These are phyloP conservation scores for Cisticola juncidis DNA, from an alignment of 2,113 vertebrate species.

Conservation along the genomic window DNA sequence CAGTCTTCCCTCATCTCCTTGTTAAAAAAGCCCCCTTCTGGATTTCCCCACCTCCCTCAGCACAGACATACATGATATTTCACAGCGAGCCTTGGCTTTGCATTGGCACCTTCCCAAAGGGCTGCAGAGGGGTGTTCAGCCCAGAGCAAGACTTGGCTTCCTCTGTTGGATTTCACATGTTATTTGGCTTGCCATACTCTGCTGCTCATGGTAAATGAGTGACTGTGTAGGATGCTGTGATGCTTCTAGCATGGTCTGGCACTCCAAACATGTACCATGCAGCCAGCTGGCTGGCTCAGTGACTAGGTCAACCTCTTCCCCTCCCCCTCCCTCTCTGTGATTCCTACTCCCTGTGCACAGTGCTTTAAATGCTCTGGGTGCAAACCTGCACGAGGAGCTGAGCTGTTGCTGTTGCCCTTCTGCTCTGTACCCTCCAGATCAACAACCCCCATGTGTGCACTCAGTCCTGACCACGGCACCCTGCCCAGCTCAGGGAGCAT, in stretches of 20 bases:
- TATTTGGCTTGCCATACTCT: neutral
- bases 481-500: neutral
- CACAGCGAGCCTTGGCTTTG: neutral
- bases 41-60: neutral
- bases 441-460: rapidly evolving
- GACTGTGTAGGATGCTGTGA: neutral
- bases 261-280: neutral
- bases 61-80: neutral
- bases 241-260: neutral
- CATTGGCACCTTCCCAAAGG: neutral
- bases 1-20: neutral
- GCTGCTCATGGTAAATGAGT: neutral
- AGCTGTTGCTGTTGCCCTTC: neutral
- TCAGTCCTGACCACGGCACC: neutral
- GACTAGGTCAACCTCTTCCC: neutral
- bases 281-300: neutral
- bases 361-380: neutral
- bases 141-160: neutral
- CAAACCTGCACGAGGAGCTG: neutral
- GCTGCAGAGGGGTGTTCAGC: rapidly evolving
- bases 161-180: neutral
- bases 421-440: neutral
- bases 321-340: neutral
- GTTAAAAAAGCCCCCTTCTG: neutral
- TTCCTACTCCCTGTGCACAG: neutral